phyloP scores from a whole-genome alignment of 2,888 invertebrate genomes.

The Pantelozetes paolii region DNA sequence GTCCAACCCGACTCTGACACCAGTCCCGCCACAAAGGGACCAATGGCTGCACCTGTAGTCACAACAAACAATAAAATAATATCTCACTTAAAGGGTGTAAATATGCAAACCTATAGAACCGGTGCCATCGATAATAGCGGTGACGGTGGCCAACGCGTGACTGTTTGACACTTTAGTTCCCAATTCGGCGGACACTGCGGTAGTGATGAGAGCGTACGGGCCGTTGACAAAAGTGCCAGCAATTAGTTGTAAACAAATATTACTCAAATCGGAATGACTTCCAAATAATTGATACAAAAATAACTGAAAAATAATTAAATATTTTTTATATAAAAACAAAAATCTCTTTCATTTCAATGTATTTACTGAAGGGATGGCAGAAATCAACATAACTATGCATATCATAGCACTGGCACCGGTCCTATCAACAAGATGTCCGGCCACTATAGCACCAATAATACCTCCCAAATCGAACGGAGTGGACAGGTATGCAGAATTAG shows the following conservation, averaged over 20 bases:
- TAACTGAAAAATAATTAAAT: slow-evolving; percentile 43
- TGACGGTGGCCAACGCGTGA: slow-evolving; percentile 90
- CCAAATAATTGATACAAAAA: slow-evolving; percentile 48
- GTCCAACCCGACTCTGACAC: slow-evolving; percentile 63
- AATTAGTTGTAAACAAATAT: slow-evolving; percentile 45
- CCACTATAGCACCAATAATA: slow-evolving; percentile 78
- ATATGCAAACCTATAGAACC: slow-evolving; percentile 63
- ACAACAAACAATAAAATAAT: background rate
- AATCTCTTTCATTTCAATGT: too few relatives aligned
- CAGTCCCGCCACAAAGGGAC: slow-evolving; percentile 80
- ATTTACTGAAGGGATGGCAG: slow-evolving; percentile 75
- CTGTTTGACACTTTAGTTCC: slow-evolving; percentile 79
- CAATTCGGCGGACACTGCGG: slow-evolving; percentile 89
- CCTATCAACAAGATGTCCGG: slow-evolving; percentile 75
- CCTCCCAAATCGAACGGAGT: slow-evolving; percentile 67
- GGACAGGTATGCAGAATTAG: slow-evolving; percentile 53
- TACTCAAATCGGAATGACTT: slow-evolving; percentile 32
- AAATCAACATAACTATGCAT: slow-evolving; percentile 71
- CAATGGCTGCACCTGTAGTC: slow-evolving; percentile 75
- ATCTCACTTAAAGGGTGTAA: background rate
- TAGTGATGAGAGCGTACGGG: slow-evolving; percentile 92
- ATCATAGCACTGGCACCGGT: slow-evolving; percentile 80
- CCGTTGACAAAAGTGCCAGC: slow-evolving; percentile 68
- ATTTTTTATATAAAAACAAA: background rate
- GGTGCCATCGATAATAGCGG: slow-evolving; percentile 94